Base-by-base conservation (phyloP, 2,113 vertebrate species). In the Archocentrus centrarchus region DNA sequence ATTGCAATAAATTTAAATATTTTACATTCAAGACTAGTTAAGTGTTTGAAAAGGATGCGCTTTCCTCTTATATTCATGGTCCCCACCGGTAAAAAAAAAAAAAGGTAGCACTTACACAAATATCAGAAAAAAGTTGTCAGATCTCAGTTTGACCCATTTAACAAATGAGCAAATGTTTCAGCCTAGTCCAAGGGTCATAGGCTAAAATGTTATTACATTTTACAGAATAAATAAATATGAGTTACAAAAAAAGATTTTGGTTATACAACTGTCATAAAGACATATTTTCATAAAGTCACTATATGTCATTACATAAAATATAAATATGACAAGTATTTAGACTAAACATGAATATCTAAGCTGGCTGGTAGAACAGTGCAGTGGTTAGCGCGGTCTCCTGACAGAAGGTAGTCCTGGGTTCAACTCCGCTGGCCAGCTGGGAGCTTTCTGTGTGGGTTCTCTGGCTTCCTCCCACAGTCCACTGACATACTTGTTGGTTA, bases 31-130 rank as follows among this genome's bases (percentile, higher is more conserved):
- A 44, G 44, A 24, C n/a, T 66, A 24, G n/a, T 44, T 66, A 7
- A 66, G 5, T 44, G 24, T 66, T 44, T 44, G 17, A 8, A 18
- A 53, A 53, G 50, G 17, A 53, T 53, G 13, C 44, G 13, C 0
- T 24, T 66, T 0, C 14, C 14, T n/a, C 2, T 66, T 17, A 11
- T 66, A 27, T 44, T 24, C 17, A 24, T 44, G 39, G 7, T 1
- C 11, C 63, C n/a, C n/a, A n/a, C n/a, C n/a, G n/a, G n/a, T n/a
- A n/a, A 4, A 32, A 32, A 32, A 5, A 5, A 32, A 32, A 5
- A 41, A 10, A 41, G 39, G 64, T 47, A 27, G 27, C 3, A 1
- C 15, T 47, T 18, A 47, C 1, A 47, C 64, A 1, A 68, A 68
- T 39, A 27, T 68, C 14, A 47, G 64, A 11, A 8, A 7, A 27